These are phyloP conservation scores for Plectus sambesii DNA, from an alignment of 1,140 invertebrate species.

Conservation along the genomic window DNA sequence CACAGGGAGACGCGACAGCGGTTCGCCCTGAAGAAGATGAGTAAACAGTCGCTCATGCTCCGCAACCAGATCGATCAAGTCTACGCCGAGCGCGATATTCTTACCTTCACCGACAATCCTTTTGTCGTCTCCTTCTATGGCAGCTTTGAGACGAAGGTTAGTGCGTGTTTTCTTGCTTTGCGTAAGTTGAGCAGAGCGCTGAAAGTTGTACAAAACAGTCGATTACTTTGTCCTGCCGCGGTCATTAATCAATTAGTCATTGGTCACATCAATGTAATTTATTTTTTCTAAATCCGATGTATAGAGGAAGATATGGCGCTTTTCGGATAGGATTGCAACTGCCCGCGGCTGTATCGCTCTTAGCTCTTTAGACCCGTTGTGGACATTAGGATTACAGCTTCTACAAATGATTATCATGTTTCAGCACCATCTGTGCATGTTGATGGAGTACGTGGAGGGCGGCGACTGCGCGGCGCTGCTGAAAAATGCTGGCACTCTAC, in stretches of 20 bases:
- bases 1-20: constrained; percentile 80
- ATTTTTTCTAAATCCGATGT: no score
- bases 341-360: no score
- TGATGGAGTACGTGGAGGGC: constrained; percentile 98
- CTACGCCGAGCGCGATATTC: constrained; percentile 94
- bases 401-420: no score
- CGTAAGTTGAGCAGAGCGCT: background rate
- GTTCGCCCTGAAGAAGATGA: constrained; percentile 99
- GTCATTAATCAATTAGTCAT: no score
- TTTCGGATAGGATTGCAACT: no score
- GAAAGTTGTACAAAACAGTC: no score
- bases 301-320: no score
- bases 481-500: constrained; percentile 82
- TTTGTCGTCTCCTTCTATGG: constrained; percentile 99
- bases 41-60: constrained; percentile 92
- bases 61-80: constrained; percentile 72
- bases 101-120: constrained; percentile 98
- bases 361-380: no score
- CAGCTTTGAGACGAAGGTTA: constrained; percentile 85
- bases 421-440: constrained; percentile 91
- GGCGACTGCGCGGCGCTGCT: constrained; percentile 92
- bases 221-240: no score
- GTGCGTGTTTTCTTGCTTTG: constrained; percentile 10
- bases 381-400: no score
- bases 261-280: no score